Conservation (phyloP, 2,888 invertebrate species). For the Silvanus unidentatus region DNA sequence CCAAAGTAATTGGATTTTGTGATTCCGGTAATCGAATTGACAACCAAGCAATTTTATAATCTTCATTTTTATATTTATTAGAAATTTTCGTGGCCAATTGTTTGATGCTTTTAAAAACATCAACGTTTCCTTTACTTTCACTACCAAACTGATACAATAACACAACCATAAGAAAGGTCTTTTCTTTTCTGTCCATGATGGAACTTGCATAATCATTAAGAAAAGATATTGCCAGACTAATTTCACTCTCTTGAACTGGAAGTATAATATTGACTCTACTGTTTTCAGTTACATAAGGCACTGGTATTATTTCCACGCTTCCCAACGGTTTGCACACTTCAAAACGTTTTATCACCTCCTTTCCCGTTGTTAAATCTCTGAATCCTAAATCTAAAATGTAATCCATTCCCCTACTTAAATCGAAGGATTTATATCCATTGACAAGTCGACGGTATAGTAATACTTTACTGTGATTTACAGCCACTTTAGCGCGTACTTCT, state of each 20-base stretch:
- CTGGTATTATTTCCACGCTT: slow-evolving; percentile 80
- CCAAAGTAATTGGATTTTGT: slow-evolving; percentile 20
- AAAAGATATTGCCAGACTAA: slow-evolving; percentile 58
- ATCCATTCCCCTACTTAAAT: slow-evolving; percentile 80
- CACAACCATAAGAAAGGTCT: slow-evolving; percentile 70
- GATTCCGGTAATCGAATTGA: slow-evolving; percentile 56
- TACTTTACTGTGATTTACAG: slow-evolving; percentile 47
- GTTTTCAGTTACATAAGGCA: slow-evolving; percentile 95
- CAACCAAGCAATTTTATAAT: slow-evolving; percentile 63
- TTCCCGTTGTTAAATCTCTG: slow-evolving; percentile 45
- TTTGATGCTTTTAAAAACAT: slow-evolving; percentile 51
- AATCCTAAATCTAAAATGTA: slow-evolving; percentile 72
- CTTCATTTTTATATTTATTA: slow-evolving; percentile 61
- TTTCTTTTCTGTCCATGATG: slow-evolving; percentile 66
- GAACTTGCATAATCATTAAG: slow-evolving; percentile 60
- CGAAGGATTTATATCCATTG: slow-evolving; percentile 72
- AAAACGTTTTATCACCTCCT: slow-evolving; percentile 55
- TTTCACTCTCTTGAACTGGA: slow-evolving; percentile 56
- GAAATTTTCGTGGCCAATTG: slow-evolving; percentile 56
- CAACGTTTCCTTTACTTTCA: slow-evolving; percentile 55
- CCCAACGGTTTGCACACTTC: slow-evolving; percentile 81
- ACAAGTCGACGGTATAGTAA: slow-evolving; percentile 53
- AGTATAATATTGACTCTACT: slow-evolving; percentile 73
- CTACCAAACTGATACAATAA: slow-evolving; percentile 61
- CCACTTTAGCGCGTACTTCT: slow-evolving; percentile 48